Evolutionary conservation across 2,888 invertebrate genomes (phyloP).

Genomic region (Eupithecia pulchellata): DNA sequence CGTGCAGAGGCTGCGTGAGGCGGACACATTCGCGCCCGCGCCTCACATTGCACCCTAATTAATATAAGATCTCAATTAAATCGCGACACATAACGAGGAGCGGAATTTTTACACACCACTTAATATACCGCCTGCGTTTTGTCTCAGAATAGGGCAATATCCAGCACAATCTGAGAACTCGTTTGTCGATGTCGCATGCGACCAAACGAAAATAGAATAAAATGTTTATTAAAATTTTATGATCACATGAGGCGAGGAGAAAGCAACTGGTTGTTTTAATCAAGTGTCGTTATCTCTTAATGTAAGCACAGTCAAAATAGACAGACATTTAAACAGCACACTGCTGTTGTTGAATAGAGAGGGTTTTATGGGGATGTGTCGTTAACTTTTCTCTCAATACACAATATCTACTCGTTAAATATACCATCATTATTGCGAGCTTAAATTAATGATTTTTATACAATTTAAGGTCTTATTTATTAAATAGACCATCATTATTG

Average conservation of each 20-base stretch:
- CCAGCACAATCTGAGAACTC: conserved; percentile 69
- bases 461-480: too few species aligned
- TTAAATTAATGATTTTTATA: too few species aligned
- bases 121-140: conserved; percentile 69
- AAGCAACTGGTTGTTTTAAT: conserved; percentile 58
- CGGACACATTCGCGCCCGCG: conserved; percentile 76
- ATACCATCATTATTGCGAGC: conserved; percentile 16
- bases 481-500: conserved; percentile 22
- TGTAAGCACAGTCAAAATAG: conserved; percentile 44
- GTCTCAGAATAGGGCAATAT: conserved; percentile 73
- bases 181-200: conserved; percentile 67
- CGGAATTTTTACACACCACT: conserved; percentile 75
- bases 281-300: conserved; percentile 47
- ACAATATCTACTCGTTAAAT: conserved; percentile 24
- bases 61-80: conserved; percentile 86
- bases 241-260: conserved; percentile 56
- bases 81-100: conserved; percentile 81
- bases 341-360: conserved; percentile 29
- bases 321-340: conserved; percentile 36
- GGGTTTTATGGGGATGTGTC: conserved; percentile 26
- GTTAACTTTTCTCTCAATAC: conserved; percentile 22
- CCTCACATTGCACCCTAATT: conserved; percentile 82
- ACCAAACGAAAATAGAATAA: conserved; percentile 59
- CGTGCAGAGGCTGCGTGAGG: conserved; percentile 81
- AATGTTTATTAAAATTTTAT: conserved; percentile 63